These are phyloP conservation scores for Neofelis nebulosa DNA, from an alignment of 2,113 vertebrate species.

Conservation along the genomic window DNA sequence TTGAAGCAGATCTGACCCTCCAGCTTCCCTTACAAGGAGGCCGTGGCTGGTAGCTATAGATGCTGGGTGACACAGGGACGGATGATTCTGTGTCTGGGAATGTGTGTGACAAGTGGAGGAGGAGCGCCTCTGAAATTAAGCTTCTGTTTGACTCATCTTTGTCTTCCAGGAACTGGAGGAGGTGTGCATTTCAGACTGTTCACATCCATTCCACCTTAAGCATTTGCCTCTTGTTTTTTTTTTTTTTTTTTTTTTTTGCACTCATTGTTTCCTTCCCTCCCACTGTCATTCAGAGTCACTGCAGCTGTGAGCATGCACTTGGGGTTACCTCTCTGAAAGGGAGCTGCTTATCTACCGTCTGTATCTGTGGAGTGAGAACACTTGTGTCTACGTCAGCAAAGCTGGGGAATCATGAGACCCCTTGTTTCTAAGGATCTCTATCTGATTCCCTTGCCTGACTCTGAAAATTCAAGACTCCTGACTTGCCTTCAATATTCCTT, in stretches of 20 bases:
- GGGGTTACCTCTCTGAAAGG: constrained; percentile 39
- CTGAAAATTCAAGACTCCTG: neutral
- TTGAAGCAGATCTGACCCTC: neutral
- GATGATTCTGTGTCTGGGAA: constrained; percentile 51
- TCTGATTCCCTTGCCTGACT: constrained; percentile 36
- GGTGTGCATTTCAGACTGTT: constrained; percentile 44
- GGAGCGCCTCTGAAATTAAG: neutral
- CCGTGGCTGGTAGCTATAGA: neutral
- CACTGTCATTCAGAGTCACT: constrained; percentile 13
- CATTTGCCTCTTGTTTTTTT: neutral
- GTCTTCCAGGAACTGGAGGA: constrained; percentile 72
- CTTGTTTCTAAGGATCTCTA: constrained; percentile 47
- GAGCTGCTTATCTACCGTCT: constrained; percentile 34
- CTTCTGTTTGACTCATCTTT: constrained; percentile 54
- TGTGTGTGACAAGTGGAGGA: constrained; percentile 11
- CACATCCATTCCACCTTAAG: constrained; percentile 38
- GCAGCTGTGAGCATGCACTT: neutral
- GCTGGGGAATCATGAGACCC: neutral
- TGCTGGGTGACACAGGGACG: neutral
- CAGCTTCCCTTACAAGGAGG: neutral
- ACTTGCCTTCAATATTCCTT: neutral
- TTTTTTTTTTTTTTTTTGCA: neutral
- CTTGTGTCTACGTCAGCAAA: neutral
- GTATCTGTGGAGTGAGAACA: constrained; percentile 29
- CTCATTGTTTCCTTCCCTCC: constrained; percentile 12